A percentile compares a stretch with the other conserved stretches of the same genome.
Conservation (phyloP, 2,888 invertebrate genomes). For the Netelia fuscicornis region DNA sequence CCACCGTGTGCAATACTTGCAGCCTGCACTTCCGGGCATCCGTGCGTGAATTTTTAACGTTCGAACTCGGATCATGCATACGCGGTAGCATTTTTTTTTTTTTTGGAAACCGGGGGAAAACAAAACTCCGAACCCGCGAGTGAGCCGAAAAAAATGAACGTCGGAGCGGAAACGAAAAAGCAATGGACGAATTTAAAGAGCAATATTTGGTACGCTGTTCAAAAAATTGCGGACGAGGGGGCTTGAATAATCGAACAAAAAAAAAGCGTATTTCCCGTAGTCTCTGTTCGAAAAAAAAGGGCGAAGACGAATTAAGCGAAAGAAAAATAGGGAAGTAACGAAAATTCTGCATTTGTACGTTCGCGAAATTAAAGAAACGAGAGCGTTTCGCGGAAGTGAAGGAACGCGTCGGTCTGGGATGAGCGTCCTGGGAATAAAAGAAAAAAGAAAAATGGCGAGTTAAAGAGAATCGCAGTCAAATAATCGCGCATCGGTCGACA, state of each 20-base stretch:
- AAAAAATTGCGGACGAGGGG: constrained; percentile 56
- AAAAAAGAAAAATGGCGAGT: constrained; percentile 58
- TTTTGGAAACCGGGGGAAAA: constrained; percentile 1
- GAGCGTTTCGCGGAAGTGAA: constrained; percentile 60
- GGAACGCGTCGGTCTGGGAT: constrained; percentile 21
- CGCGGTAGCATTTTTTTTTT: constrained; percentile 37
- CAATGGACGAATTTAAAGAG: constrained; percentile 49
- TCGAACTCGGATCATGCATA: constrained; percentile 57
- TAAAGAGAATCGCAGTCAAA: constrained; percentile 76
- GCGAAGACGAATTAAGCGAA: not conserved
- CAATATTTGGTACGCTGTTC: constrained; percentile 3
- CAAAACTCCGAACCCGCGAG: not conserved
- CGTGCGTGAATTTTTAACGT: constrained; percentile 65
- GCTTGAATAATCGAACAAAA: constrained; percentile 63
- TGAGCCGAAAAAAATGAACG: constrained; percentile 44
- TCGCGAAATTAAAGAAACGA: constrained; percentile 19
- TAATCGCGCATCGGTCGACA: constrained; percentile 81
- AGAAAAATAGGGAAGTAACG: constrained; percentile 11
- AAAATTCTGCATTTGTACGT: not conserved
- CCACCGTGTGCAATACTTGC: constrained; percentile 60
- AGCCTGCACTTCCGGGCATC: constrained; percentile 58
- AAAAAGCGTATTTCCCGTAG: too few species aligned
- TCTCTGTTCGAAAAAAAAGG: constrained; percentile 21
- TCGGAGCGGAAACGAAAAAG: constrained; percentile 31
- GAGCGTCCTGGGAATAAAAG: not conserved